Conservation (phyloP, 2,888 invertebrate genomes). For the Tetanocera ferruginea region DNA sequence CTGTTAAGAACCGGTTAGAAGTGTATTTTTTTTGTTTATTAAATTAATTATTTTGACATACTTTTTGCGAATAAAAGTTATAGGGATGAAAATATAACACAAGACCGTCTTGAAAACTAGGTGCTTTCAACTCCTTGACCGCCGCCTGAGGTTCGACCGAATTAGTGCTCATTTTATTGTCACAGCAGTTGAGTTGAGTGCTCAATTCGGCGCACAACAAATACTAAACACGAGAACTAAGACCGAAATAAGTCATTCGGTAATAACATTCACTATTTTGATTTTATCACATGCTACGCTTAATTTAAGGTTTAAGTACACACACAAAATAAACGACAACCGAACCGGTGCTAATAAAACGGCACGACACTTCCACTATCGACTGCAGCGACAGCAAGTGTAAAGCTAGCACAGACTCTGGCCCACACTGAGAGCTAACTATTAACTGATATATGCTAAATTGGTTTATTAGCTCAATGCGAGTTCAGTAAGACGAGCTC, state of each 20-base stretch:
- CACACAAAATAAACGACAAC: not conserved
- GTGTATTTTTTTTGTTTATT: too few species aligned
- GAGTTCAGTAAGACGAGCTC: not conserved
- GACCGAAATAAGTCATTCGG: not conserved
- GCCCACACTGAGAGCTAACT: not conserved
- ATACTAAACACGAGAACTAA: slow-evolving; percentile 10
- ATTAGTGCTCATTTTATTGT: slow-evolving; percentile 49
- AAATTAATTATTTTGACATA: slow-evolving; percentile 63
- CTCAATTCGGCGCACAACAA: not conserved
- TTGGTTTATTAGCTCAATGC: not conserved
- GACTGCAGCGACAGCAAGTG: not conserved
- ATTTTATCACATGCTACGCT: slow-evolving; percentile 43
- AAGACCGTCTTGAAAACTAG: slow-evolving; percentile 68
- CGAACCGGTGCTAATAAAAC: slow-evolving; percentile 18
- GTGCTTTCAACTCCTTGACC: slow-evolving; percentile 60
- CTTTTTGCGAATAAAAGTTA: slow-evolving; percentile 84
- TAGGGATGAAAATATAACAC: slow-evolving; percentile 79
- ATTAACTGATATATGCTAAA: slow-evolving; percentile 1
- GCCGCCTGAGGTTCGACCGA: slow-evolving; percentile 30
- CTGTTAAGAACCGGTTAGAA: slow-evolving; percentile 30
- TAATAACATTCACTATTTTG: slow-evolving; percentile 14
- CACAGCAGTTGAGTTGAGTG: not conserved
- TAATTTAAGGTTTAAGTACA: not conserved
- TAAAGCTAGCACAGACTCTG: not conserved
- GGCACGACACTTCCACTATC: slow-evolving; percentile 12